Evolutionary conservation across 1,140 invertebrate genomes (phyloP).

Genomic region (Trachelipus rathkii): DNA sequence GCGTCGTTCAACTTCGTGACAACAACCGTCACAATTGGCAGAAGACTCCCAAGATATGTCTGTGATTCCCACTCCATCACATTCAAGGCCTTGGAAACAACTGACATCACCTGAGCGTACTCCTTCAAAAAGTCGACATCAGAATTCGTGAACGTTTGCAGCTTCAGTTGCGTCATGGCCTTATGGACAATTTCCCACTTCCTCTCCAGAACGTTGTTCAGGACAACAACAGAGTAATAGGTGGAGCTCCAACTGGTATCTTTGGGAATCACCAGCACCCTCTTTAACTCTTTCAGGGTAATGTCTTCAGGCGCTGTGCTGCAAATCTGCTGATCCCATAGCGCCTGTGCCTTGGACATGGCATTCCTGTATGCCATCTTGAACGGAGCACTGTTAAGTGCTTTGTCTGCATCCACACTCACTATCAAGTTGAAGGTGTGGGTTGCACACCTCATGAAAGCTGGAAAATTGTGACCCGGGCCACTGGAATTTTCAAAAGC

Average conservation of each 20-base stretch:
- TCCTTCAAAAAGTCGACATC: constrained; percentile 20
- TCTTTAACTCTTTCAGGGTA: background rate
- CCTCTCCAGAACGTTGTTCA: constrained; percentile 20
- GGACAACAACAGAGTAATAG: constrained; percentile 30
- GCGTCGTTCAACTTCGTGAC: background rate
- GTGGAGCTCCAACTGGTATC: constrained; percentile 9
- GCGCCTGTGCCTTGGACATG: constrained; percentile 25
- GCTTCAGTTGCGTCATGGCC: constrained; percentile 5
- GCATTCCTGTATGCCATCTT: constrained; percentile 27
- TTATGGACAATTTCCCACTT: constrained; percentile 9
- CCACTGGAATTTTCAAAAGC: constrained; percentile 18
- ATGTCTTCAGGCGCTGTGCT: constrained; percentile 28
- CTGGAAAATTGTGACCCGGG: constrained; percentile 26
- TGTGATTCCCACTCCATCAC: constrained; percentile 17
- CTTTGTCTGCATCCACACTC: constrained; percentile 19
- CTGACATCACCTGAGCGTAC: constrained; percentile 11
- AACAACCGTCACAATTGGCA: constrained; percentile 3
- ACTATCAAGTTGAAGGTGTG: constrained; percentile 29
- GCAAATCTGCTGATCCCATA: background rate
- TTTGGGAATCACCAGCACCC: constrained; percentile 22
- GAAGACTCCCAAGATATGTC: constrained; percentile 21
- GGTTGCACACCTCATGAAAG: constrained; percentile 23
- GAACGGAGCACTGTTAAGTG: background rate
- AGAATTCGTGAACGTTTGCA: background rate
- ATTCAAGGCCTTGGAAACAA: constrained; percentile 11